A percentile compares a stretch with the other conserved stretches of the same genome.
These are phyloP conservation scores for Alethe castanea DNA, from an alignment of 2,113 vertebrate species.

Conservation along the genomic window DNA sequence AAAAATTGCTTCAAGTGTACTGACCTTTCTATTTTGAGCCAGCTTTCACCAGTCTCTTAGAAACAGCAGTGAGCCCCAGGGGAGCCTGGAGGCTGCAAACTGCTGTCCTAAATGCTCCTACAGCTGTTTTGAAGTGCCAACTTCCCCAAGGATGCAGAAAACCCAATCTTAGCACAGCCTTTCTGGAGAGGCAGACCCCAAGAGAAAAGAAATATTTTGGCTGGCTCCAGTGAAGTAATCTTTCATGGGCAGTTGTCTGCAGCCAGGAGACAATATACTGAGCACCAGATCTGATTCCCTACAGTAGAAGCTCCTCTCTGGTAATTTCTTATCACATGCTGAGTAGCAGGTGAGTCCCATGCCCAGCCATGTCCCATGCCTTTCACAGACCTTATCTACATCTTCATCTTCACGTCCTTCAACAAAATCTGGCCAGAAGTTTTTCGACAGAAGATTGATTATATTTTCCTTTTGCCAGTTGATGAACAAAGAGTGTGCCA, in stretches of 20 bases:
- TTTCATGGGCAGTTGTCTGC: background rate
- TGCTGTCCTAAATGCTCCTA: background rate
- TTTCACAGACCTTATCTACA: background rate
- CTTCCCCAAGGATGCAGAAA: background rate
- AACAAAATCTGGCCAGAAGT: background rate
- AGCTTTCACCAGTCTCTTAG: background rate
- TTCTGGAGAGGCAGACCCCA: background rate
- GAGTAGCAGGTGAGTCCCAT: background rate
- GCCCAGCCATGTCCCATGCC: background rate
- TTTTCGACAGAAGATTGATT: background rate
- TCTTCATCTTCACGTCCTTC: background rate
- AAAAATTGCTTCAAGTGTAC: background rate
- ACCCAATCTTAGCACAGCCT: background rate
- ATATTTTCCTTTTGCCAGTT: background rate
- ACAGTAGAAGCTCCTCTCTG: background rate
- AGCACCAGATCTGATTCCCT: background rate
- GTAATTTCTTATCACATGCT: background rate
- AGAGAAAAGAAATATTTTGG: background rate
- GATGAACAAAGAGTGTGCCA: background rate
- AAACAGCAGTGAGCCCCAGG: background rate
- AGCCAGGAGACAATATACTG: background rate
- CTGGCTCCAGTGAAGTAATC: background rate
- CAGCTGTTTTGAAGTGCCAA: background rate
- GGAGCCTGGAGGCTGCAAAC: background rate
- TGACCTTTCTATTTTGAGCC: constrained; percentile 38